A percentile compares a stretch with the other conserved stretches of the same genome.
Conservation (phyloP, 2,113 vertebrate genomes). For the Todiramphus saurophagus region DNA sequence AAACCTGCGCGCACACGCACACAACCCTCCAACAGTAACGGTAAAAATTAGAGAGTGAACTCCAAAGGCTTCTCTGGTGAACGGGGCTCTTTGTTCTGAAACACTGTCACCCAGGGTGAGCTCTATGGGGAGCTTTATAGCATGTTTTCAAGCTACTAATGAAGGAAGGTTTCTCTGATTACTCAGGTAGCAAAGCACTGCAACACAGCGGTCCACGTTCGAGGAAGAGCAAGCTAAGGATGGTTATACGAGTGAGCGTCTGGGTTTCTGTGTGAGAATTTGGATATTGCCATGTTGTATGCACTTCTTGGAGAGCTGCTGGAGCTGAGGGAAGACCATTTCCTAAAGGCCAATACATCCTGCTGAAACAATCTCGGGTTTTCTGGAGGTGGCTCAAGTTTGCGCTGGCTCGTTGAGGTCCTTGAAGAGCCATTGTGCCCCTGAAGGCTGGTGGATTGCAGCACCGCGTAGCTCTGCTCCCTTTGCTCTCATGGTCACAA, state of each 20-base stretch:
- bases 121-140: not conserved
- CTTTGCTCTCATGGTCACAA: not conserved
- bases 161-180: not conserved
- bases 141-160: not conserved
- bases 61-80: not conserved
- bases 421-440: not conserved
- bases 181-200: not conserved
- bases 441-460: not conserved
- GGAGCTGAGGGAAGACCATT: not conserved
- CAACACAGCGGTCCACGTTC: not conserved
- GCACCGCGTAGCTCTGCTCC: not conserved
- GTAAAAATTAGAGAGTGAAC: not conserved
- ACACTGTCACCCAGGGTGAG: not conserved
- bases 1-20: not conserved
- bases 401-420: not conserved
- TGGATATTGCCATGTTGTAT: accelerated
- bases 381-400: not conserved
- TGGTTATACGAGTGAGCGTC: not conserved
- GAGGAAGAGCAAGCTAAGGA: not conserved
- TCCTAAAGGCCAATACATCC: not conserved
- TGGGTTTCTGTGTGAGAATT: not conserved
- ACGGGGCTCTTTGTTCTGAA: not conserved
- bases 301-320: not conserved
- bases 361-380: not conserved
- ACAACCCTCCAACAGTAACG: not conserved